Evolutionary conservation across 2,113 vertebrate genomes (phyloP).

Genomic region (Carassius gibelio): DNA sequence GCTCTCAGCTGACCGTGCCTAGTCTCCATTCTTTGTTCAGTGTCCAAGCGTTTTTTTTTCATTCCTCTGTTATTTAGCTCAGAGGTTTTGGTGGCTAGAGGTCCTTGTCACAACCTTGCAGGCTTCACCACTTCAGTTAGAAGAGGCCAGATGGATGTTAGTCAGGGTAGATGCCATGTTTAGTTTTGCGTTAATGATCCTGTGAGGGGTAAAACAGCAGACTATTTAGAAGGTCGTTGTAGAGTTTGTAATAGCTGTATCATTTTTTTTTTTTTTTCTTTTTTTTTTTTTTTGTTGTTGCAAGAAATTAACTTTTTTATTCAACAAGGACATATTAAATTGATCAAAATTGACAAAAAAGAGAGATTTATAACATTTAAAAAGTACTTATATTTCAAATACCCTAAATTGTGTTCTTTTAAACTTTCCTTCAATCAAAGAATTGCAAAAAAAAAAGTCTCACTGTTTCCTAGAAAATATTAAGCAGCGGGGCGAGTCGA

Average conservation of each 20-base stretch:
- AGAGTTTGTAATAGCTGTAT: too few species aligned
- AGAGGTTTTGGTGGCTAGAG: conserved; percentile 23
- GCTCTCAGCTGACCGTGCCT: neutral
- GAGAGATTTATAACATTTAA: neutral
- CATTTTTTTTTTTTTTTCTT: too few species aligned
- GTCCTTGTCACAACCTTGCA: conserved; percentile 18
- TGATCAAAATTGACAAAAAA: neutral
- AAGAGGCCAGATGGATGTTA: neutral
- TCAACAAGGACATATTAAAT: neutral
- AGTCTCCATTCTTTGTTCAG: neutral
- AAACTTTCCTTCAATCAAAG: neutral
- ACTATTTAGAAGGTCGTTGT: neutral
- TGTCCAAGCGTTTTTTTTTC: neutral
- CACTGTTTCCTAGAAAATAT: neutral
- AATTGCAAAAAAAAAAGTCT: neutral
- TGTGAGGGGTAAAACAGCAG: neutral
- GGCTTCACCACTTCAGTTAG: conserved; percentile 16
- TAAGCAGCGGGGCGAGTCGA: too few species aligned
- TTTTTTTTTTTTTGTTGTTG: too few species aligned
- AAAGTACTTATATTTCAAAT: neutral
- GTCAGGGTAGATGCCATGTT: neutral
- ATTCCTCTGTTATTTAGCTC: neutral
- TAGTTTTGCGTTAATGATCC: neutral
- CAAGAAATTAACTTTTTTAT: neutral
- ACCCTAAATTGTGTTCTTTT: neutral